Conservation (phyloP, 2,113 vertebrate species). For the Paratilapia polleni region DNA sequence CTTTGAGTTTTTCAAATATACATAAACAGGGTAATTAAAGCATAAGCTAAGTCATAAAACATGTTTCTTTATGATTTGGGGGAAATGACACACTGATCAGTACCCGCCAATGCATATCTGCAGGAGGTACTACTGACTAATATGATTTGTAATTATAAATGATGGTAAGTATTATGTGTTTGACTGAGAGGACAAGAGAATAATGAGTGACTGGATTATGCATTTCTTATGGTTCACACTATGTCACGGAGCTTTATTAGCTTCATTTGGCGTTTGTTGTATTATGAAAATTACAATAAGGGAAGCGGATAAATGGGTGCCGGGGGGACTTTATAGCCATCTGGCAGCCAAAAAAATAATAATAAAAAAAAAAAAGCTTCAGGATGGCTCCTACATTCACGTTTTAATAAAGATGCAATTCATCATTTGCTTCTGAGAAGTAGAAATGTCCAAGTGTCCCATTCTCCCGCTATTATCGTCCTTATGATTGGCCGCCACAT, state of each 20-base stretch:
- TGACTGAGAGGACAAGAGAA: not conserved
- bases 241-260: not conserved
- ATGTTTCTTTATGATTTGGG: not conserved
- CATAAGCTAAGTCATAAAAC: not conserved
- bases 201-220: no score
- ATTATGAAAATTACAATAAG: not conserved
- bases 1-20: not conserved
- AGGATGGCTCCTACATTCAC: not conserved
- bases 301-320: not conserved
- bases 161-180: not conserved
- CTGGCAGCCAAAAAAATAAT: not conserved
- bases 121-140: not conserved
- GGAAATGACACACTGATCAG: not conserved
- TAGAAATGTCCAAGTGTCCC: constrained; percentile 34
- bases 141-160: not conserved
- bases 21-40: not conserved
- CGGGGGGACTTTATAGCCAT: not conserved
- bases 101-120: not conserved
- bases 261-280: not conserved
- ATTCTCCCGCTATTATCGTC: constrained; percentile 39
- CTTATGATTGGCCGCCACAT: constrained; percentile 55
- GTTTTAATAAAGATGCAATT: constrained; percentile 19
- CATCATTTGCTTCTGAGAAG: constrained; percentile 10
- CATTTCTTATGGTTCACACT: not conserved
- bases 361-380: not conserved